Evolutionary conservation across 2,113 vertebrate genomes (phyloP).

Genomic region (Aviceda subcristata): DNA sequence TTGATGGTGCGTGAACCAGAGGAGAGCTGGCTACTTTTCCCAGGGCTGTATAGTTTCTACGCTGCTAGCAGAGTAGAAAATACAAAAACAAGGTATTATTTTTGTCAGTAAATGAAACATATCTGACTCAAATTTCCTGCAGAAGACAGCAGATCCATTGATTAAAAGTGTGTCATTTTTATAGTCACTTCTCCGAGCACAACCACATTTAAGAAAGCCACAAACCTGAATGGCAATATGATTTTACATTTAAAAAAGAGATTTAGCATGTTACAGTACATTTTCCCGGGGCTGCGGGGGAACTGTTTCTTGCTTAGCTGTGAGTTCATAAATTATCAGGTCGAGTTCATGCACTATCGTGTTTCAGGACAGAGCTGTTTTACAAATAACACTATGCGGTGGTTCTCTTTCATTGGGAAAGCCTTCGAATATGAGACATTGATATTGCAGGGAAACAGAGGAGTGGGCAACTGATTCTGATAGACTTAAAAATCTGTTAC

Average conservation of each 20-base stretch:
- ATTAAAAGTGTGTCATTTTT: constrained; percentile 32
- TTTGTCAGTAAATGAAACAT: constrained; percentile 62
- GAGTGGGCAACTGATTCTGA: neutral
- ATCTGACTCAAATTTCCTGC: constrained; percentile 53
- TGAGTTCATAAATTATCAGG: constrained; percentile 50
- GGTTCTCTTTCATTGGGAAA: neutral
- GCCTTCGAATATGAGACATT: neutral
- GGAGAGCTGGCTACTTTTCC: constrained; percentile 1
- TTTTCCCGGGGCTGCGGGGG: neutral
- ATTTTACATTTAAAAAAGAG: constrained; percentile 33
- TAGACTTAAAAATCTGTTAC: constrained; percentile 44
- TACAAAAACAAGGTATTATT: constrained; percentile 45
- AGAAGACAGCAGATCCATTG: constrained; percentile 52
- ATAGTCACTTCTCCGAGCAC: neutral
- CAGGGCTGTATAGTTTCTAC: neutral
- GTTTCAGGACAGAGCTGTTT: constrained; percentile 43
- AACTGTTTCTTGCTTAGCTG: constrained; percentile 50
- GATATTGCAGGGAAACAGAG: neutral
- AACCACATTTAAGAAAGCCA: constrained; percentile 44
- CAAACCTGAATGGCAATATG: constrained; percentile 25
- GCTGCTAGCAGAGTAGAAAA: constrained; percentile 2
- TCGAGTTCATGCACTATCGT: neutral
- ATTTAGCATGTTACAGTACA: constrained; percentile 41
- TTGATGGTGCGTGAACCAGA: constrained; percentile 19
- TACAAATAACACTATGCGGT: neutral